Evolutionary conservation across 2,797 vertebrate species (phyloP).

Genomic region (Esox lucius): DNA sequence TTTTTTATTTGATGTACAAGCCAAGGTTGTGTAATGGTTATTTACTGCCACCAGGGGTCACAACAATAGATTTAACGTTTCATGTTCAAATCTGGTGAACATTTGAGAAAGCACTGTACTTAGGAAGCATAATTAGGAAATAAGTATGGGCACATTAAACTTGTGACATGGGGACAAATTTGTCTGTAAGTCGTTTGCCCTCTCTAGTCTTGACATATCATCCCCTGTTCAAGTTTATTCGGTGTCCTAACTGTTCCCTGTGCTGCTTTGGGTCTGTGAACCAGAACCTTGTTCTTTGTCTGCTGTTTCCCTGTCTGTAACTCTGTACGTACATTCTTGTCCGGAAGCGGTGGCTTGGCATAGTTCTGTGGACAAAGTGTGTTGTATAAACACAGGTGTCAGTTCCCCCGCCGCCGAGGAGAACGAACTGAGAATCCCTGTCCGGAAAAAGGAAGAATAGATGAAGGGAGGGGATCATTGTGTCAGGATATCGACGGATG

Average conservation of each 20-base stretch:
- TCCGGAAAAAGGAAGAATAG: conserved; percentile 32
- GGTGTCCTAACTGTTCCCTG: not conserved
- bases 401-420: not conserved
- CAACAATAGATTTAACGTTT: not conserved
- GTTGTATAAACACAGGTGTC: conserved; percentile 37
- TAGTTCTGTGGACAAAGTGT: not conserved
- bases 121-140: too few species aligned
- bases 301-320: not conserved
- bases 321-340: not conserved
- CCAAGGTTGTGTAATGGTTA: conserved; percentile 41
- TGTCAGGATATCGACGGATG: conserved; percentile 22
- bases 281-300: not conserved
- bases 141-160: not conserved
- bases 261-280: not conserved
- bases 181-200: not conserved
- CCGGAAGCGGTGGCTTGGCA: not conserved
- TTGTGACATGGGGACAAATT: not conserved
- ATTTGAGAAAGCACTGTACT: too few species aligned
- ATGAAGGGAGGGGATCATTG: conserved; percentile 6
- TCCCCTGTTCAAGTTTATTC: not conserved
- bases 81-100: too few species aligned
- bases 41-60: conserved; percentile 68
- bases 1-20: not conserved
- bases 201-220: not conserved
- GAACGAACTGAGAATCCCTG: conserved; percentile 7